Evolutionary conservation across 23 tunicate genomes (phyloP).

Genomic region (Trididemnum nubilum): DNA sequence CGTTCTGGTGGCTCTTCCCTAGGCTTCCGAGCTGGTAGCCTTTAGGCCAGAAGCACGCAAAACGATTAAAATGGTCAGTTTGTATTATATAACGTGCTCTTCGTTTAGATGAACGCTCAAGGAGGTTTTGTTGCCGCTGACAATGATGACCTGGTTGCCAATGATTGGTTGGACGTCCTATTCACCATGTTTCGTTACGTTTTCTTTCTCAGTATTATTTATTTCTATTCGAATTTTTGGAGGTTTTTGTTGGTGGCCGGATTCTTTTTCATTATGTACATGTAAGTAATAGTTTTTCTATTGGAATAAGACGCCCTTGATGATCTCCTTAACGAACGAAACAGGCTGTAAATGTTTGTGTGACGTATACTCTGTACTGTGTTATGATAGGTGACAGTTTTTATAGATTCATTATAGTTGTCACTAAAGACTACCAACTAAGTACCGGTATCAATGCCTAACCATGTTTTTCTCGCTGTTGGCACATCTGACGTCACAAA

Average conservation of each 20-base stretch:
- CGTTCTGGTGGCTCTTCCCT: too few relatives aligned
- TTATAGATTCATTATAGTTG: too few relatives aligned
- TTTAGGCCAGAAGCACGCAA: too few relatives aligned
- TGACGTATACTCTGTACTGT: background rate
- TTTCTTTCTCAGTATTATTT: slow-evolving; percentile 58
- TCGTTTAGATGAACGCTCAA: slow-evolving; percentile 62
- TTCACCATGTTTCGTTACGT: slow-evolving; percentile 32
- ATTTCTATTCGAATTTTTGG: slow-evolving; percentile 53
- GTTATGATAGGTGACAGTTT: too few relatives aligned
- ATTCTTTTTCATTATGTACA: slow-evolving; percentile 42
- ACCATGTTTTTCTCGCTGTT: too few relatives aligned
- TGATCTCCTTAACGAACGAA: background rate
- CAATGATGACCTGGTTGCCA: slow-evolving; percentile 30
- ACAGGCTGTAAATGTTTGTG: background rate
- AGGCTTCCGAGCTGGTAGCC: too few relatives aligned
- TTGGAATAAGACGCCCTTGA: background rate
- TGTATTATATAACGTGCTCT: too few relatives aligned
- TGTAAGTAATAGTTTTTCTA: slow-evolving; percentile 35
- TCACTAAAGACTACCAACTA: too few relatives aligned
- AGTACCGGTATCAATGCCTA: too few relatives aligned
- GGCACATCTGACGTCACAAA: too few relatives aligned
- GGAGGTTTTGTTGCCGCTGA: slow-evolving; percentile 50
- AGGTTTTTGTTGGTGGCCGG: slow-evolving; percentile 37
- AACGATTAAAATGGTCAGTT: too few relatives aligned
- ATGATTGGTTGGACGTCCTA: slow-evolving; percentile 55